Percentiles rank a stretch among this genome's conserved stretches.
These are phyloP conservation scores for Sciurus vulgaris DNA, from an alignment of 2,797 vertebrate species.

Conservation along the genomic window DNA sequence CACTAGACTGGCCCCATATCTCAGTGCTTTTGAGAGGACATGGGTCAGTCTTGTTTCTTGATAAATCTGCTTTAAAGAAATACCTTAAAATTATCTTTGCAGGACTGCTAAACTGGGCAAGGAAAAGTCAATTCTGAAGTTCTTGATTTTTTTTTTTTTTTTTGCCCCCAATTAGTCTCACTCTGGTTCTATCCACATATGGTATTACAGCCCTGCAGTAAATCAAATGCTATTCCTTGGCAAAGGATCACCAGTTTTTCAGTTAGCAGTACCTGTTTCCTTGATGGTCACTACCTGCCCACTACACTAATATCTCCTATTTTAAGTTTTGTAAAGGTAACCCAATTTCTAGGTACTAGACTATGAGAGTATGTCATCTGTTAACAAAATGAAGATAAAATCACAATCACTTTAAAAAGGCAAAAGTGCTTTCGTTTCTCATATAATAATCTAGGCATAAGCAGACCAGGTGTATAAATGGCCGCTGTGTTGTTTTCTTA, in stretches of 20 bases:
- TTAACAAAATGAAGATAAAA: conserved; percentile 8
- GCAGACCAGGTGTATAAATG: neutral
- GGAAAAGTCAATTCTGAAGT: neutral
- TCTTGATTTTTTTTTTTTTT: neutral
- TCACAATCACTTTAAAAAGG: neutral
- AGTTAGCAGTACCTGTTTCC: neutral
- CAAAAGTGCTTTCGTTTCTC: neutral
- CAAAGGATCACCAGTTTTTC: neutral
- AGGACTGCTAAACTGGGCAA: neutral
- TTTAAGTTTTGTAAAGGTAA: neutral
- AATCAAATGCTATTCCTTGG: neutral
- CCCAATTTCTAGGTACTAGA: neutral
- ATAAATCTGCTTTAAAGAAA: conserved; percentile 5
- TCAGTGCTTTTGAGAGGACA: neutral
- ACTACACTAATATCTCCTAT: neutral
- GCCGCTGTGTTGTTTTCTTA: neutral
- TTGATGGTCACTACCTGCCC: neutral
- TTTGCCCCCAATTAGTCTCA: neutral
- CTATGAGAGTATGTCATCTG: neutral
- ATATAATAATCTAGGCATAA: neutral
- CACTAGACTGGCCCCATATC: neutral
- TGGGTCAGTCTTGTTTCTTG: neutral
- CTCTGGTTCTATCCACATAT: neutral
- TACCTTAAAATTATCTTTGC: neutral
- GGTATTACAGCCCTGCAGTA: neutral